A percentile compares a stretch with the other conserved stretches of the same genome.
Conservation (phyloP, 2,888 invertebrate genomes). For the Eurytoma adleriae region DNA sequence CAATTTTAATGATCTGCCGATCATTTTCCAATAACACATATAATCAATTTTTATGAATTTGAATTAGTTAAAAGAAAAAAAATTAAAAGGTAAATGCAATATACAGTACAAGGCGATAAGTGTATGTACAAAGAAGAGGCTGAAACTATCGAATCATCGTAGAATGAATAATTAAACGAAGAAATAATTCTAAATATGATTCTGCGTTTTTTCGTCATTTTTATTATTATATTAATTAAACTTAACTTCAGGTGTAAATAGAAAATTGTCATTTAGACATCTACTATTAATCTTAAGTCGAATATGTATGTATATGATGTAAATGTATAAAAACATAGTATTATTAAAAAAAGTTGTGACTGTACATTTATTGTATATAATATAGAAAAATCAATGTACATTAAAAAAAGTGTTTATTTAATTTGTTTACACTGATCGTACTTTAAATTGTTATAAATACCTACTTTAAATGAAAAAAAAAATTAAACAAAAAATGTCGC, state of each 20-base stretch:
- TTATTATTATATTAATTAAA: slow-evolving; percentile 58
- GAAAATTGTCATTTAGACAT: slow-evolving; percentile 2
- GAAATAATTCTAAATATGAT: slow-evolving; percentile 28
- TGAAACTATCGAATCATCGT: slow-evolving; percentile 24
- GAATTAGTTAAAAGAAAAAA: background rate
- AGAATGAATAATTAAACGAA: slow-evolving; percentile 6
- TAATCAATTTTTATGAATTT: background rate
- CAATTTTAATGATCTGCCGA: slow-evolving; percentile 30
- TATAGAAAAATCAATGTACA: slow-evolving; percentile 62
- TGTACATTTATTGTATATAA: slow-evolving; percentile 71
- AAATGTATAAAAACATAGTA: slow-evolving; percentile 60
- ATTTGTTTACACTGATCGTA: background rate
- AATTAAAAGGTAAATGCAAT: slow-evolving; percentile 23
- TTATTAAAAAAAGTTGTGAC: slow-evolving; percentile 59
- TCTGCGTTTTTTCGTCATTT: slow-evolving; percentile 49
- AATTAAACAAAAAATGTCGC: background rate
- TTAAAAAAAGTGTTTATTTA: slow-evolving; percentile 48
- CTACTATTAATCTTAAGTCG: slow-evolving; percentile 54
- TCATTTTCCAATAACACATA: too few relatives aligned
- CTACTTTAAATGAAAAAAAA: background rate
- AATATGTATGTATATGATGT: slow-evolving; percentile 59
- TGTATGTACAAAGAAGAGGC: slow-evolving; percentile 31
- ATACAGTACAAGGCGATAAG: slow-evolving; percentile 31
- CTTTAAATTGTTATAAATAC: background rate
- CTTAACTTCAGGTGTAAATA: slow-evolving; percentile 54